Evolutionary conservation across 2,888 invertebrate species (phyloP), one percentile per base, ranked within the genome.

Genomic region (Alitta virens): DNA sequence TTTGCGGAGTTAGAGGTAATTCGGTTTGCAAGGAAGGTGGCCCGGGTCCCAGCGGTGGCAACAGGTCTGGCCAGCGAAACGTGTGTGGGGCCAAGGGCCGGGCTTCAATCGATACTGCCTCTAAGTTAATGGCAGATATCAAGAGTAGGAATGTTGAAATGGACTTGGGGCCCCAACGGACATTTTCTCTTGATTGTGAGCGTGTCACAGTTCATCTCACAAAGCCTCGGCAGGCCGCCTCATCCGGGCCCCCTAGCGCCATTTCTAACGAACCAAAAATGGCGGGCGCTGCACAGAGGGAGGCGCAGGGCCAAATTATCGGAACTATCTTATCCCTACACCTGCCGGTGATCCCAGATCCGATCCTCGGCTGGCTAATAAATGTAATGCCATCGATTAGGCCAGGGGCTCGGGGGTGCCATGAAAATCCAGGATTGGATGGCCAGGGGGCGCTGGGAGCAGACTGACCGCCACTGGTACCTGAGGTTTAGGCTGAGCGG

Each of bases 301-400:
- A 23, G 49, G 49, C 58, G 27, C 49, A 23, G 33, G 50, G 49
- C 33, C 27, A 46, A 51, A 59, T 59, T 59, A 59, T 59, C 59
- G 23, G 38, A 25, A 38, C 63, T 63, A 63, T 63, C 63, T 63
- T 63, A 63, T 63, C 63, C 63, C 27, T 51, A 58, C 63, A 63
- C 63, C 63, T 63, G 63, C 51, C 40, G 49, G 54, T 52, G 54
- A 59, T 40, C 40, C 49, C 26, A 43, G 21, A 54, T 33, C 50
- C 12, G 46, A 52, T 49, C 59, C 54, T 40, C 52, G 27, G 25
- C n/a, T 58, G 55, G 59, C 54, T 27, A 62, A 53, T 55, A 63
- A 64, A 60, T 60, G 65, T 65, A 65, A 60, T 63, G 51, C 62
- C 65, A 63, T 63, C 65, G 65, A 65, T 65, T 65, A 62, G 63